Percentiles rank a stretch among this genome's conserved stretches.
Conservation (phyloP, 1,140 invertebrate species). For the Oedothorax gibbosus region DNA sequence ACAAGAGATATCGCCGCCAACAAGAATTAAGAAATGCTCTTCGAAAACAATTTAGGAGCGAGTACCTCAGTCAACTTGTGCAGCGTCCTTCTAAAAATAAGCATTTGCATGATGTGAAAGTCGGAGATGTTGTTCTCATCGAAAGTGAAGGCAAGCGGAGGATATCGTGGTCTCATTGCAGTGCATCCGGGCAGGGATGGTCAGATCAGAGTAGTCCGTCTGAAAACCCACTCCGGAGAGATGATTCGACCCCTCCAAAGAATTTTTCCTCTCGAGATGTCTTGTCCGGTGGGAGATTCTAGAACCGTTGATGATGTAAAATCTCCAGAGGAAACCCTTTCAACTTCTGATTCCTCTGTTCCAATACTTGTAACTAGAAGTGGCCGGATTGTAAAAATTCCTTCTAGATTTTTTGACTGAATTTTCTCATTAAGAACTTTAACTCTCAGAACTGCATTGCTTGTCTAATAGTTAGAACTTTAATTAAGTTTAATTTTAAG, state of each 20-base stretch:
- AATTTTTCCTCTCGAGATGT: not conserved
- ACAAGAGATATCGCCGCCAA: not conserved
- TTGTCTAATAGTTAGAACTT: no score
- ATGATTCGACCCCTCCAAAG: not conserved
- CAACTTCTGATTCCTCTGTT: not conserved
- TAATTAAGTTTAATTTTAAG: no score
- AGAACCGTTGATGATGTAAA: not conserved
- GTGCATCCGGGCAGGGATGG: not conserved
- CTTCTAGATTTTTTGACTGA: not conserved
- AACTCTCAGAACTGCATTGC: no score
- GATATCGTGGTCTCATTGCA: not conserved
- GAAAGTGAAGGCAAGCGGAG: not conserved
- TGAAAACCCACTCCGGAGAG: not conserved
- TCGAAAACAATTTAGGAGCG: not conserved
- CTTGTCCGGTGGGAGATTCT: not conserved
- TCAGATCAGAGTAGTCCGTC: not conserved
- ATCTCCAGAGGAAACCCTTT: not conserved
- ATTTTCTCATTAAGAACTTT: no score
- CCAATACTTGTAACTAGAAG: not conserved
- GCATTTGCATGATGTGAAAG: not conserved
- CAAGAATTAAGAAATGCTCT: not conserved
- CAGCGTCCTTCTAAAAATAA: not conserved
- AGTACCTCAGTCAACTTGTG: not conserved
- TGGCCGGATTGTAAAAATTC: not conserved
- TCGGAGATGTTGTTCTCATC: not conserved